Percentiles rank a stretch among this genome's conserved stretches.
These are phyloP conservation scores for Malurus splendens DNA, from an alignment of 2,797 vertebrate species.

Conservation along the genomic window DNA sequence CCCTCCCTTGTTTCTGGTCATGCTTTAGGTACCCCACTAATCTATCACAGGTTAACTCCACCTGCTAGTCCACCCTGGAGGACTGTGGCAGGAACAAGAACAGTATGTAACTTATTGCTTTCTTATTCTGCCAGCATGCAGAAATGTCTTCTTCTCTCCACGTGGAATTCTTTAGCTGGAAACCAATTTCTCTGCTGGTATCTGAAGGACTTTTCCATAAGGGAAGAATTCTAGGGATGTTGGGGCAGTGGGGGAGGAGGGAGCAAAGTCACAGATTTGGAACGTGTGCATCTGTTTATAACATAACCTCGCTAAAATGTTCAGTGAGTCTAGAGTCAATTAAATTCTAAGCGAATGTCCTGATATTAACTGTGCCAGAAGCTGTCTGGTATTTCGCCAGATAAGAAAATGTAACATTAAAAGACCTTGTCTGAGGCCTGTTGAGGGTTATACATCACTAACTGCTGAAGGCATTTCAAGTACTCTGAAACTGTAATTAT, in stretches of 20 bases:
- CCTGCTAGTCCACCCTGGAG: not conserved
- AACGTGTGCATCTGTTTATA: constrained; percentile 45
- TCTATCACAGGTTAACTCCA: not conserved
- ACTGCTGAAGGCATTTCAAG: constrained; percentile 28
- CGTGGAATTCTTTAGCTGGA: not conserved
- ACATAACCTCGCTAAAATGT: constrained; percentile 52
- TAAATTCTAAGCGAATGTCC: constrained; percentile 48
- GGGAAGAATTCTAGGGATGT: constrained; percentile 5
- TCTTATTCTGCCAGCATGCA: not conserved
- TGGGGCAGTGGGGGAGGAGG: constrained; percentile 17
- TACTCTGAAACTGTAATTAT: constrained; percentile 22
- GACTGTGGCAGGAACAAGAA: not conserved
- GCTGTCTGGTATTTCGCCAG: constrained; percentile 53
- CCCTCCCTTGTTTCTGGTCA: not conserved
- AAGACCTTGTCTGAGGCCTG: constrained; percentile 46
- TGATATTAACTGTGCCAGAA: constrained; percentile 46
- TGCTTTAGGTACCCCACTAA: not conserved
- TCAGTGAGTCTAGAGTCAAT: constrained; percentile 41
- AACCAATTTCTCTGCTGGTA: not conserved
- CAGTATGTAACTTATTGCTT: not conserved
- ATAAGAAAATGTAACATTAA: constrained; percentile 43
- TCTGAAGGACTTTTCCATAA: constrained; percentile 18
- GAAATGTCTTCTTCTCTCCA: not conserved
- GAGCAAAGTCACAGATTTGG: constrained; percentile 28
- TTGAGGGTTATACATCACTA: constrained; percentile 37